These are phyloP conservation scores for Ophiothrix spiculata DNA, from an alignment of 35 echinoderm and acorn worm species.

Conservation along the genomic window DNA sequence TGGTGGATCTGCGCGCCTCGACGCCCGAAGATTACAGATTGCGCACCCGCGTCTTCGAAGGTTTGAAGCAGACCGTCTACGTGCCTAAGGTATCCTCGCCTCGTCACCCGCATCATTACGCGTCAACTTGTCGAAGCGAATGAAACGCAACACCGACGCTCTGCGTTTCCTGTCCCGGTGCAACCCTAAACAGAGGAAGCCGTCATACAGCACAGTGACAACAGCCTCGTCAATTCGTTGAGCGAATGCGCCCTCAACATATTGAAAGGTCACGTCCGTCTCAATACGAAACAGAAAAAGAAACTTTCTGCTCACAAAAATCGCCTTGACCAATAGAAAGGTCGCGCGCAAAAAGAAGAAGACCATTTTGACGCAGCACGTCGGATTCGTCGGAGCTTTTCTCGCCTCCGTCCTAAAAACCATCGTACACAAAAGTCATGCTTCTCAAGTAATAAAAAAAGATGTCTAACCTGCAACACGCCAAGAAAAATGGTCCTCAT, in stretches of 20 bases:
- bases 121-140: slow-evolving; percentile 1
- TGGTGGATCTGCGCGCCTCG: slow-evolving; percentile 33
- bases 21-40: slow-evolving; percentile 19
- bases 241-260: slow-evolving; percentile 47
- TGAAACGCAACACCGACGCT: slow-evolving; percentile 30
- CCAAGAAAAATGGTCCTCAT: neutral
- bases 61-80: neutral
- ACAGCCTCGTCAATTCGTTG: slow-evolving; percentile 19
- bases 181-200: slow-evolving; percentile 41
- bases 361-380: neutral
- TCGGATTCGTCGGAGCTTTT: neutral
- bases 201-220: slow-evolving; percentile 26
- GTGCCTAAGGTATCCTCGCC: neutral
- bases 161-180: slow-evolving; percentile 39
- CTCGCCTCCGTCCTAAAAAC: neutral
- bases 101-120: neutral
- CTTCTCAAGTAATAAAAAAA: neutral
- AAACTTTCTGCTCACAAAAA: slow-evolving; percentile 50
- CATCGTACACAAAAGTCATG: too few species aligned
- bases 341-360: neutral
- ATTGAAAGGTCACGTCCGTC: slow-evolving; percentile 33
- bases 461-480: neutral
- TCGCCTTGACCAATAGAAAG: slow-evolving; percentile 30
- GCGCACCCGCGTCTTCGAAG: slow-evolving; percentile 23
- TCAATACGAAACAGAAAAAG: slow-evolving; percentile 33